Conservation (phyloP, 2,888 invertebrate genomes). For the Elegia similella region DNA sequence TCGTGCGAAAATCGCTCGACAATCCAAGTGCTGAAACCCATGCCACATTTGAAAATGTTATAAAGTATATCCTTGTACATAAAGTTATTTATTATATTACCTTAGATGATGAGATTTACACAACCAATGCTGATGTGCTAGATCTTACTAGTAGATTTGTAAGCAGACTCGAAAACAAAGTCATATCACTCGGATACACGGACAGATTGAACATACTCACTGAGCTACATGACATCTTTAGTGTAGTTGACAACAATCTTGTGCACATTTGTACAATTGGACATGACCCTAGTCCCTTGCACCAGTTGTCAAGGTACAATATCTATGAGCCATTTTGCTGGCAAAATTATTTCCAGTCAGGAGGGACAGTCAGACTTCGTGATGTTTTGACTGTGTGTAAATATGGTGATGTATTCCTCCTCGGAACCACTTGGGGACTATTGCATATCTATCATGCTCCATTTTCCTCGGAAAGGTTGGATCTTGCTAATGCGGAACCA, state of each 20-base stretch:
- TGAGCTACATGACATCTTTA: constrained; percentile 45
- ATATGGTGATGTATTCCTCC: constrained; percentile 61
- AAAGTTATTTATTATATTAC: constrained; percentile 44
- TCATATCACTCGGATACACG: constrained; percentile 48
- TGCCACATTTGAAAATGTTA: constrained; percentile 42
- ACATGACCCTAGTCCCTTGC: constrained; percentile 38
- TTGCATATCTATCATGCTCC: constrained; percentile 59
- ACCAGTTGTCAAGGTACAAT: constrained; percentile 42
- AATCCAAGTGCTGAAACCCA: constrained; percentile 28
- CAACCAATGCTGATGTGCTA: constrained; percentile 33
- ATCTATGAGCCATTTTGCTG: constrained; percentile 60
- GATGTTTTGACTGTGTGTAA: constrained; percentile 49
- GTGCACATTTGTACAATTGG: constrained; percentile 34
- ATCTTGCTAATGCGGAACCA: constrained; percentile 49
- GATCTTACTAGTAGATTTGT: constrained; percentile 31
- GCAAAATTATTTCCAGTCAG: constrained; percentile 56
- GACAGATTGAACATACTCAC: constrained; percentile 44
- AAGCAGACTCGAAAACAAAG: constrained; percentile 31
- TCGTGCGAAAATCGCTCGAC: constrained; percentile 40
- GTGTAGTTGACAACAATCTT: constrained; percentile 32
- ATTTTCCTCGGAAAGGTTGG: constrained; percentile 44
- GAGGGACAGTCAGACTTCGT: constrained; percentile 48
- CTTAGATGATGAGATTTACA: constrained; percentile 43
- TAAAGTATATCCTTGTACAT: constrained; percentile 41
- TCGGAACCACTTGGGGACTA: constrained; percentile 59